phyloP scores from a whole-genome alignment of 2,797 vertebrate genomes.

The Hoplostethus mediterraneus region DNA sequence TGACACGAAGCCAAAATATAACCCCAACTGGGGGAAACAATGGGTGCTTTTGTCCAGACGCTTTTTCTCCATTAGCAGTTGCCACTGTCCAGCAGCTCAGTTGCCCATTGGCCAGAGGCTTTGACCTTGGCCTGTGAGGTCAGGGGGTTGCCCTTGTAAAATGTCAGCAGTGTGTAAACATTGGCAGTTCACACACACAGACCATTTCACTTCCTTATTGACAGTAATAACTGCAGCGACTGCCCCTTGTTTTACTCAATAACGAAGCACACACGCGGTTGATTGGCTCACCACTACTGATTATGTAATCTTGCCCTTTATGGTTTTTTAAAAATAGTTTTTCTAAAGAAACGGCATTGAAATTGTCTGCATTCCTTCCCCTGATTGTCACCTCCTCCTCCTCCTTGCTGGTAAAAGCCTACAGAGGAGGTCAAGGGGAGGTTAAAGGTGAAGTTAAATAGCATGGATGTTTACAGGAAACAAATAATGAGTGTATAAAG shows the following conservation, averaged over 20 bases:
- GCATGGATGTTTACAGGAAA: background rate
- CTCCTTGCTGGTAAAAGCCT: background rate
- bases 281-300: background rate
- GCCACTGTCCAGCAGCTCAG: background rate
- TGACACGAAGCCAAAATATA: background rate
- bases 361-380: background rate
- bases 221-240: conserved; percentile 24
- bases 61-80: conserved; percentile 11
- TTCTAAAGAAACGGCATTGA: background rate
- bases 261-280: background rate
- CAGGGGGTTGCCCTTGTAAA: conserved; percentile 6
- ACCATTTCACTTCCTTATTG: conserved; percentile 14
- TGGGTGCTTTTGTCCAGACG: background rate
- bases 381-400: background rate
- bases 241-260: conserved; percentile 3
- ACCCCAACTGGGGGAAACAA: background rate
- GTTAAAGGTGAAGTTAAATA: background rate
- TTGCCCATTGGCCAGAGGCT: conserved; percentile 15
- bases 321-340: background rate
- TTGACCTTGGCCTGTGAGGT: background rate
- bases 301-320: background rate
- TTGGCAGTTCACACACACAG: background rate
- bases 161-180: conserved; percentile 25
- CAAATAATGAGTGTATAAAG: background rate
- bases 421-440: background rate